phyloP scores from a whole-genome alignment of 2,888 invertebrate genomes.

The Netelia melanura region DNA sequence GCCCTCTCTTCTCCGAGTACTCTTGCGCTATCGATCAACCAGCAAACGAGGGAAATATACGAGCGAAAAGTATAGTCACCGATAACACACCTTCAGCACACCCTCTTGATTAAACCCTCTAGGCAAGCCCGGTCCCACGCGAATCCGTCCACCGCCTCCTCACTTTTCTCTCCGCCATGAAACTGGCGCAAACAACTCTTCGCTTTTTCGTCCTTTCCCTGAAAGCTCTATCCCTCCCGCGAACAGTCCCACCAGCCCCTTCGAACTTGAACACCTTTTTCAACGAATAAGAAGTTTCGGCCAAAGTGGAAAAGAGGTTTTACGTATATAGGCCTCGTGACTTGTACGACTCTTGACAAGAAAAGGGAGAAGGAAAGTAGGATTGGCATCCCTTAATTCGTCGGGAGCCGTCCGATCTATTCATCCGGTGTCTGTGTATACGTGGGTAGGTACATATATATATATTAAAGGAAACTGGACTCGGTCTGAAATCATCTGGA shows the following conservation, averaged over 20 bases:
- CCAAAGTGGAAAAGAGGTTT: slow-evolving; percentile 37
- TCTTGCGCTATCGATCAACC: slow-evolving; percentile 40
- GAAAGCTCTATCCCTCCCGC: not conserved
- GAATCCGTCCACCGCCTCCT: slow-evolving; percentile 1
- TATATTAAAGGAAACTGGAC: slow-evolving; percentile 21
- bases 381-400: slow-evolving; percentile 47
- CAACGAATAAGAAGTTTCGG: slow-evolving; percentile 46
- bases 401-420: slow-evolving; percentile 47
- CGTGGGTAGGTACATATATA: not conserved
- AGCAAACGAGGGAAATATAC: slow-evolving; percentile 7
- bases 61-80: slow-evolving; percentile 69
- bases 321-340: not conserved
- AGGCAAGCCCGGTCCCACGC: slow-evolving; percentile 63
- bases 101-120: slow-evolving; percentile 80
- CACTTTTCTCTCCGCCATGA: slow-evolving; percentile 2
- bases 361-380: not conserved
- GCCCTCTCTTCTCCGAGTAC: not conserved
- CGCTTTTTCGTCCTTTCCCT: not conserved
- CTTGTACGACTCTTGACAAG: slow-evolving; percentile 7
- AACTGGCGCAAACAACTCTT: not conserved
- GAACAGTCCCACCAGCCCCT: slow-evolving; percentile 43
- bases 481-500: slow-evolving; percentile 52
- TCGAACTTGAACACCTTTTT: slow-evolving; percentile 41
- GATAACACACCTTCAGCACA: slow-evolving; percentile 76
- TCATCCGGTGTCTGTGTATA: not conserved